Evolutionary conservation across 2,797 vertebrate species (phyloP).

Genomic region (Pantherophis vulpinus): DNA sequence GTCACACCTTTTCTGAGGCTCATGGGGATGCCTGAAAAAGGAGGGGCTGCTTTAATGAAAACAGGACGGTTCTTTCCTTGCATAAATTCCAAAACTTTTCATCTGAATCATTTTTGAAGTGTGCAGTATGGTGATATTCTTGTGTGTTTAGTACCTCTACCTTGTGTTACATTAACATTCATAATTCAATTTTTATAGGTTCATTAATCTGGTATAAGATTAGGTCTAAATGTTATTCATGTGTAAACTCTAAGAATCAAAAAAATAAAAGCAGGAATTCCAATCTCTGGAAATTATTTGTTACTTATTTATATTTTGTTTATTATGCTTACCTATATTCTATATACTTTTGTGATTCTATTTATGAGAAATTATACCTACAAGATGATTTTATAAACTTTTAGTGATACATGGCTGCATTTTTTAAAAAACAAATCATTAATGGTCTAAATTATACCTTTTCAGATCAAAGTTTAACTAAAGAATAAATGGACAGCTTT

Average conservation of each 20-base stretch:
- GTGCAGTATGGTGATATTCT: not conserved
- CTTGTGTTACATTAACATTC: not conserved
- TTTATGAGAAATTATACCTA: not conserved
- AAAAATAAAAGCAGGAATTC: not conserved
- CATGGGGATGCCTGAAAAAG: not conserved
- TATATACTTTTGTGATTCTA: not conserved
- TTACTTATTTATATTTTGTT: not conserved
- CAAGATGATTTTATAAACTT: not conserved
- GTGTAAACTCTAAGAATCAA: not conserved
- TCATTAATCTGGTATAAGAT: not conserved
- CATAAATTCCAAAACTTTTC: not conserved
- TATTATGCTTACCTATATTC: not conserved
- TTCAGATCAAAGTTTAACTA: not conserved
- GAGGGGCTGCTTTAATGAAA: not conserved
- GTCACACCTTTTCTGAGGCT: not conserved
- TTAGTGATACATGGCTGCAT: not conserved
- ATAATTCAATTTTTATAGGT: not conserved
- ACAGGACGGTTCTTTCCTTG: not conserved
- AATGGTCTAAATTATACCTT: not conserved
- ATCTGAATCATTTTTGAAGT: not conserved
- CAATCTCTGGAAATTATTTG: not conserved
- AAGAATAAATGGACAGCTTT: not conserved
- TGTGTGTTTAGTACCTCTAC: not conserved
- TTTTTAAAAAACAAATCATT: not conserved
- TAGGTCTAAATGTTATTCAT: not conserved